phyloP scores from a whole-genome alignment of 2,888 invertebrate genomes.

The Mesodorylaimus sp. region DNA sequence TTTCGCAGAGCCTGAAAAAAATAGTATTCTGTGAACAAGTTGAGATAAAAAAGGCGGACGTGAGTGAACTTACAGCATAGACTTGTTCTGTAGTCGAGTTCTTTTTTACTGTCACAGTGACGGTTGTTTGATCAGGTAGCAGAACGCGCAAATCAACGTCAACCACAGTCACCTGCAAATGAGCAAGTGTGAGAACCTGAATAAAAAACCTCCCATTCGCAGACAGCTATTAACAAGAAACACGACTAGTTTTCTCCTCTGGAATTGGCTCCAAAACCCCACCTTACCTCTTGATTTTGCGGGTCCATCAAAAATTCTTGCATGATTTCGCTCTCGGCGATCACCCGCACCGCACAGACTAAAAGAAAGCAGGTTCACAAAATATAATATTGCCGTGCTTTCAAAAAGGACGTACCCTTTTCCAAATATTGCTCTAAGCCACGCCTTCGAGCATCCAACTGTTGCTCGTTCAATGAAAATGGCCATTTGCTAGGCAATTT shows the following conservation, averaged over 20 bases:
- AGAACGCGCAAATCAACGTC: constrained; percentile 50
- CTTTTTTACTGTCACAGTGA: constrained; percentile 67
- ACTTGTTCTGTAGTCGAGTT: constrained; percentile 76
- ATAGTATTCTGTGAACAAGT: neutral
- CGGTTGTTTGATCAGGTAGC: constrained; percentile 72
- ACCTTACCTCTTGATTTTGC: constrained; percentile 38
- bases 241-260: neutral
- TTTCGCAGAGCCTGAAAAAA: constrained; percentile 51
- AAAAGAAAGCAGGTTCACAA: constrained; percentile 13
- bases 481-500: constrained; percentile 97
- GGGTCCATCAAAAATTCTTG: constrained; percentile 89
- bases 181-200: neutral
- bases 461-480: constrained; percentile 89
- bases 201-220: constrained; percentile 1
- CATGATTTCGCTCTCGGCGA: constrained; percentile 87
- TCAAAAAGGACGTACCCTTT: constrained; percentile 39
- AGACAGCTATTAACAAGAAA: constrained; percentile 1
- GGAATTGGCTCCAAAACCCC: neutral
- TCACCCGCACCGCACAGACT: constrained; percentile 88
- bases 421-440: constrained; percentile 93
- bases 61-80: constrained; percentile 39
- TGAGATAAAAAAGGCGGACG: neutral
- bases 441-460: constrained; percentile 74
- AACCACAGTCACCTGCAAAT: constrained; percentile 32
- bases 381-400: neutral